Evolutionary conservation across 1,140 invertebrate genomes (phyloP).

Genomic region (Harlomillsia oculata): DNA sequence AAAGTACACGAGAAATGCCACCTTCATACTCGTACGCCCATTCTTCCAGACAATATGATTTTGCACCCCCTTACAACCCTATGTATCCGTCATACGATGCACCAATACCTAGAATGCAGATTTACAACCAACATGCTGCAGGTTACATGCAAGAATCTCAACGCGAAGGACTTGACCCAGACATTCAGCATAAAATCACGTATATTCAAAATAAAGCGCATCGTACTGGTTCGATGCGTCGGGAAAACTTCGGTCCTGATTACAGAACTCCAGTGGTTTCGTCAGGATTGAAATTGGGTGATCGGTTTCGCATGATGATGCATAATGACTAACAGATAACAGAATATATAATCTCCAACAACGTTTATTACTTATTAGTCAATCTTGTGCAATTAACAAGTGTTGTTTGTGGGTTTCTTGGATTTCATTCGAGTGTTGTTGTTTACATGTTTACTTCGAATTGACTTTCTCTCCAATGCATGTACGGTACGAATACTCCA

Average conservation of each 20-base stretch:
- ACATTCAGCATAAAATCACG: constrained; percentile 30
- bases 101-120: not conserved
- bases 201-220: constrained; percentile 24
- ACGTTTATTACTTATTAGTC: not conserved
- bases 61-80: not conserved
- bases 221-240: not conserved
- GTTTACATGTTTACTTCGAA: too few relatives aligned
- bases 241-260: constrained; percentile 5
- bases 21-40: not conserved
- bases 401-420: too few relatives aligned
- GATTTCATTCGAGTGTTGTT: too few relatives aligned
- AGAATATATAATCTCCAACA: not conserved
- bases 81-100: not conserved
- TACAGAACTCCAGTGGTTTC: constrained; percentile 23
- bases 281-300: constrained; percentile 22
- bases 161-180: constrained; percentile 22
- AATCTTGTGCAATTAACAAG: not conserved
- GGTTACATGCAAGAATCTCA: not conserved
- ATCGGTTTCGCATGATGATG: constrained; percentile 30
- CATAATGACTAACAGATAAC: not conserved
- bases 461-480: too few relatives aligned
- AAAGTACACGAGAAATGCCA: not conserved
- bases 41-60: not conserved
- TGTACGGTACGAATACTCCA: too few relatives aligned
- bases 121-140: not conserved